Evolutionary conservation across 2,888 invertebrate genomes (phyloP).

Genomic region (Drosophila niveifrons): DNA sequence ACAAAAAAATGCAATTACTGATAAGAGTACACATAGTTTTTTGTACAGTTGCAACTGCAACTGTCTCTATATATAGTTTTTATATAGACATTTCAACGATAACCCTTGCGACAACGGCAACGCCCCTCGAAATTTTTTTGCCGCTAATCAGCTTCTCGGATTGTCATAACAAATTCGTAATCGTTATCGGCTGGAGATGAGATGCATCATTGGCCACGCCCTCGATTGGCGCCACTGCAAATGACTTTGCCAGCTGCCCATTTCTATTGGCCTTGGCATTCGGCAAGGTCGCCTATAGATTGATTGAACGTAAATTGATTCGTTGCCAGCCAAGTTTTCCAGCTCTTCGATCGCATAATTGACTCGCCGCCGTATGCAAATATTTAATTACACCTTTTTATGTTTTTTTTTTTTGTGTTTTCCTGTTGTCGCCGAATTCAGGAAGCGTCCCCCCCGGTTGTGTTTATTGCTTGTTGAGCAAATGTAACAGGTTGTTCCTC

Average conservation of each 20-base stretch:
- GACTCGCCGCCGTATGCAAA: slow-evolving; percentile 60
- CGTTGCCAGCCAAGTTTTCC: slow-evolving; percentile 28
- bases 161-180: slow-evolving; percentile 36
- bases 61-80: too few species aligned
- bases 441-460: slow-evolving; percentile 30
- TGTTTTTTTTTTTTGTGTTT: slow-evolving; percentile 16
- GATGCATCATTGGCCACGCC: slow-evolving; percentile 60
- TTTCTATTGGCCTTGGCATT: slow-evolving; percentile 32
- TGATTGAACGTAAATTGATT: slow-evolving; percentile 59
- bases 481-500: slow-evolving; percentile 50
- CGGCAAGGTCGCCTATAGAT: slow-evolving; percentile 54
- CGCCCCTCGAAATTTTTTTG: slow-evolving; percentile 57
- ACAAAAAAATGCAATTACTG: slow-evolving; percentile 21
- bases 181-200: slow-evolving; percentile 4
- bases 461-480: slow-evolving; percentile 25
- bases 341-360: slow-evolving; percentile 11
- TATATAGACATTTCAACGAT: slow-evolving; percentile 22
- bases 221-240: slow-evolving; percentile 62
- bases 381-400: slow-evolving; percentile 46
- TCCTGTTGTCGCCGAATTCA: slow-evolving; percentile 28
- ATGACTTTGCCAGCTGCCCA: slow-evolving; percentile 3
- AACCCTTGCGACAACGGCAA: slow-evolving; percentile 48
- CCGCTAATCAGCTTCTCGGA: slow-evolving; percentile 42
- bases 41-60: slow-evolving; percentile 33
- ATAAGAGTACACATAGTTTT: slow-evolving; percentile 32